Conservation (phyloP, 1,140 invertebrate genomes). For the Lanistes nyassanus region DNA sequence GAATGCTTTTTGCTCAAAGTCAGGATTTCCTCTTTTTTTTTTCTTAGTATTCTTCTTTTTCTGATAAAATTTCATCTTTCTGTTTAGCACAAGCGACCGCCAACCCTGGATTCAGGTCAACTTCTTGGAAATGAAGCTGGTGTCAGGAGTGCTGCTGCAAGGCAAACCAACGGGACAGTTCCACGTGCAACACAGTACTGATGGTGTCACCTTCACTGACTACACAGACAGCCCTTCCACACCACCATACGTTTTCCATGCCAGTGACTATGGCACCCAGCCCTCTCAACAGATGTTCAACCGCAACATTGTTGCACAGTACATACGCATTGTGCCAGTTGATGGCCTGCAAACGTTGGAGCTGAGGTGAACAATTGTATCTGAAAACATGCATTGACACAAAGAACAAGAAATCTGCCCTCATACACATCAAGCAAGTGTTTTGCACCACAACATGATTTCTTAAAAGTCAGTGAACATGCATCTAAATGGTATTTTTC, state of each 20-base stretch:
- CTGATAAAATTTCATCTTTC: neutral
- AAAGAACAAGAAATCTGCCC: too few species aligned
- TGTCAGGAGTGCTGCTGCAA: constrained; percentile 56
- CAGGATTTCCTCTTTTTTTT: neutral
- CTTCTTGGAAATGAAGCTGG: constrained; percentile 57
- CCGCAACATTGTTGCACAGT: constrained; percentile 44
- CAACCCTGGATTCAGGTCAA: constrained; percentile 55
- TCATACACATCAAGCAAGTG: too few species aligned
- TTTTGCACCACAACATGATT: too few species aligned
- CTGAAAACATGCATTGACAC: too few species aligned
- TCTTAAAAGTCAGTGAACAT: too few species aligned
- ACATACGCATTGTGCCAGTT: constrained; percentile 38
- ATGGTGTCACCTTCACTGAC: constrained; percentile 46
- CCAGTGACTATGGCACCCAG: constrained; percentile 36
- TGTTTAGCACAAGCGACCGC: constrained; percentile 34
- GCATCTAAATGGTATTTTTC: too few species aligned
- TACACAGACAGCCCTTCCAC: constrained; percentile 38
- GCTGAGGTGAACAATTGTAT: constrained; percentile 33
- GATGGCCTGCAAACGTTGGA: constrained; percentile 13
- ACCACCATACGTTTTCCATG: constrained; percentile 38
- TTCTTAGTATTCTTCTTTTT: neutral
- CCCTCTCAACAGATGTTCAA: constrained; percentile 42
- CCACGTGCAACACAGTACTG: constrained; percentile 57
- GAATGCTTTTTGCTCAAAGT: neutral
- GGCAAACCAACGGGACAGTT: constrained; percentile 61